Base-by-base conservation (phyloP, 2,113 vertebrate genomes). In the Tautogolabrus adspersus region DNA sequence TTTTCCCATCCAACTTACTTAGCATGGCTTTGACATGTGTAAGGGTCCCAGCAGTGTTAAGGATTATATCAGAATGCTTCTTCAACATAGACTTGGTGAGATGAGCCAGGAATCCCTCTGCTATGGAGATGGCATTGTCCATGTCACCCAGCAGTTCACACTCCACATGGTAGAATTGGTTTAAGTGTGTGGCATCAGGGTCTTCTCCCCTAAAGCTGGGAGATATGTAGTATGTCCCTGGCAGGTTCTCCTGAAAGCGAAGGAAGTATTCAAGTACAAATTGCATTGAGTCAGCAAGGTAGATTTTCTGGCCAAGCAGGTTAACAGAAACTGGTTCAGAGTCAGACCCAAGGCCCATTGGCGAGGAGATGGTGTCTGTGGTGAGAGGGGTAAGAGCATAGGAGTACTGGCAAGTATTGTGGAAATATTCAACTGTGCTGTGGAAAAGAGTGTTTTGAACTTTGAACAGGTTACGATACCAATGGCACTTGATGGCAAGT, bases 161-260 rank as follows among this genome's bases (percentile, higher is more conserved):
- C 83, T 95, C 95, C 3, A 95, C 92, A 5, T 95, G 95, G 82
- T 94, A 95, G 84, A 95, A 95, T 82, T 95, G 94, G 63, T 95
- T 95, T 61, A 95, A 83, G 81, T 95, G 95, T 42, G 95, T 93
- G 56, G 94, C 47, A 72, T 95, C 95, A 51, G 93, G 94, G 72
- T 95, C 93, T 79, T 95, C 95, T 6, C 94, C 95, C 82, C 95
- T 83, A 54, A 95, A 95, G 87, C 95, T 95, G 66, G 95, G 89
- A 10, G 95, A 95, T 66, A 95, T 87, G 34, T 95, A 95, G 64
- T 95, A 95, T 7, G 93, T 79, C 8, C 95, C 94, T 1, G 83
- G 84, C 10, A 95, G 83, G 55, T 90, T 89, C 1, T 95, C 94
- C 49, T 94, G 95, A 54, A 95, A 95, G n/a, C 94, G 92, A 73